A percentile compares a stretch with the other conserved stretches of the same genome.
Evolutionary conservation across 1,140 invertebrate genomes (phyloP).

Genomic region (Antheraea pernyi): DNA sequence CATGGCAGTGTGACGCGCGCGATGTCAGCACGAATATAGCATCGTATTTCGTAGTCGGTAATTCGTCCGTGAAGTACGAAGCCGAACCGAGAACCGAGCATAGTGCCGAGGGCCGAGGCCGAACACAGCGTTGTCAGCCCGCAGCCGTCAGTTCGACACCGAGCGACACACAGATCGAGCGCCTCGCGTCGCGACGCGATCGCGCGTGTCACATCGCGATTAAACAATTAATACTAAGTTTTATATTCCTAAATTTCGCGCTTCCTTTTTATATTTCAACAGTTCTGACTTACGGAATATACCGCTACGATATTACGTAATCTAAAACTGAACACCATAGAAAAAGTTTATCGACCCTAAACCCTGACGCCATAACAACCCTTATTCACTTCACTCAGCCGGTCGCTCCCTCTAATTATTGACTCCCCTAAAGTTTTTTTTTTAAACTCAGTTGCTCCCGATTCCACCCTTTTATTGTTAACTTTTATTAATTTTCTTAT

Average conservation of each 20-base stretch:
- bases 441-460: constrained; percentile 53
- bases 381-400: constrained; percentile 62
- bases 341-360: constrained; percentile 69
- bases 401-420: constrained; percentile 71
- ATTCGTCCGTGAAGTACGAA: not conserved
- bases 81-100: not conserved
- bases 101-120: constrained; percentile 10
- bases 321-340: constrained; percentile 17
- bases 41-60: not conserved
- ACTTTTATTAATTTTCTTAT: constrained; percentile 50
- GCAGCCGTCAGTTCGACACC: constrained; percentile 62
- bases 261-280: not conserved
- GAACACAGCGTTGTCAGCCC: constrained; percentile 34
- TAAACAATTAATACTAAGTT: not conserved
- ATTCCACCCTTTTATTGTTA: constrained; percentile 54
- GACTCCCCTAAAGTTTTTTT: constrained; percentile 68
- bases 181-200: constrained; percentile 48
- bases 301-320: not conserved
- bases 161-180: constrained; percentile 59
- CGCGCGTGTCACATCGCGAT: constrained; percentile 21
- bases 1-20: not conserved
- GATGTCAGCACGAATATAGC: not conserved
- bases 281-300: not conserved
- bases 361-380: constrained; percentile 59
- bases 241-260: not conserved